phyloP scores from a whole-genome alignment of 2,797 vertebrate species.

The Sebastes variabilis region DNA sequence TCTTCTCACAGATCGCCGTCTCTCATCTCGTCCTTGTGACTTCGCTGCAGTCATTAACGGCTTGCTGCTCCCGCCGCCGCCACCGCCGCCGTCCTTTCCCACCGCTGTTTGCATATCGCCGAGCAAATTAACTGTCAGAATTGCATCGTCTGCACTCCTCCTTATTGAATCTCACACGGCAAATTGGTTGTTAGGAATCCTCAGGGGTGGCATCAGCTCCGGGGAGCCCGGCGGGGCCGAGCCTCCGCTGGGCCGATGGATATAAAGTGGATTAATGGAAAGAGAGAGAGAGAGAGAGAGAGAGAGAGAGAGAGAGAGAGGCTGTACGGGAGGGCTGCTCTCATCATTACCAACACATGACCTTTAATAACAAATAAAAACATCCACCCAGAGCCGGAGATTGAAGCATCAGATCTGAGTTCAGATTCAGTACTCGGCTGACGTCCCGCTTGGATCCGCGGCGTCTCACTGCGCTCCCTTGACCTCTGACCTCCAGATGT shows the following conservation, averaged over 20 bases:
- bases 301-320: neutral
- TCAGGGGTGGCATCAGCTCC: neutral
- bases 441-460: no score
- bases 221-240: slow-evolving; percentile 6
- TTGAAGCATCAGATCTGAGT: neutral
- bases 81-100: slow-evolving; percentile 21
- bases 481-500: accelerated
- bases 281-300: neutral
- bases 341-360: neutral
- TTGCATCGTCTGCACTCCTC: slow-evolving; percentile 48
- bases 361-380: neutral
- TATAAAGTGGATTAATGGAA: slow-evolving; percentile 39
- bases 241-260: neutral
- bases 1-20: neutral
- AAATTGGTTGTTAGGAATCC: slow-evolving; percentile 70
- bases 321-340: neutral
- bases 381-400: neutral
- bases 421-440: neutral
- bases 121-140: slow-evolving; percentile 52
- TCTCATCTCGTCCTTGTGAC: slow-evolving; percentile 42
- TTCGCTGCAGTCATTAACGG: slow-evolving; percentile 28
- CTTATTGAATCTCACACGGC: slow-evolving; percentile 57
- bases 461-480: no score
- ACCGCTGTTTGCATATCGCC: slow-evolving; percentile 44
- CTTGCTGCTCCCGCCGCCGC: neutral